Evolutionary conservation across 2,113 vertebrate genomes (phyloP).

Genomic region (Brachyistius frenatus): DNA sequence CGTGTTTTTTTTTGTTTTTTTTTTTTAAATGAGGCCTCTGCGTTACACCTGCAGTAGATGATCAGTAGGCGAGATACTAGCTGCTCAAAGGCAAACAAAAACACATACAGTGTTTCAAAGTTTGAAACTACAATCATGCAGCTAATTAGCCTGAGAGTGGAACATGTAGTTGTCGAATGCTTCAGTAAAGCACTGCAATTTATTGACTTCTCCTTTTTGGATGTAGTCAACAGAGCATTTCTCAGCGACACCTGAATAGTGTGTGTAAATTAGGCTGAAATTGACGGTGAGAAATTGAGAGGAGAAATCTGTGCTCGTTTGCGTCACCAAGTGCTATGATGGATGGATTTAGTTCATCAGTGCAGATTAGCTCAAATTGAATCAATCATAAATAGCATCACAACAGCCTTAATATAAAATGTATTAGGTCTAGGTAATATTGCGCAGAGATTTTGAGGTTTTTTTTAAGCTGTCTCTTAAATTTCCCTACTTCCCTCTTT

Average conservation of each 20-base stretch:
- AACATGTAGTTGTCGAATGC: slow-evolving; percentile 34
- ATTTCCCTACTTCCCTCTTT: not conserved
- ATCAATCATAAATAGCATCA: not conserved
- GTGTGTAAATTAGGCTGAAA: slow-evolving; percentile 11
- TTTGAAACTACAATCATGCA: slow-evolving; percentile 15
- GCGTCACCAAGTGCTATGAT: not conserved
- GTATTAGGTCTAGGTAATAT: not conserved
- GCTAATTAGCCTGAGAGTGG: not conserved
- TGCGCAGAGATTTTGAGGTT: not conserved
- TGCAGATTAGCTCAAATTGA: not conserved
- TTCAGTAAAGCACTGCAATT: not conserved
- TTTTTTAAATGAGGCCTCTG: slow-evolving; percentile 12
- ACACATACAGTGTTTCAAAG: slow-evolving; percentile 7
- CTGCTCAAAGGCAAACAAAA: slow-evolving; percentile 26
- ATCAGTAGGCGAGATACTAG: slow-evolving; percentile 1
- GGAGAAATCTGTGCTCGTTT: slow-evolving; percentile 11
- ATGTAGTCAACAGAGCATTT: slow-evolving; percentile 42
- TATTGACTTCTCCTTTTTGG: slow-evolving; percentile 3
- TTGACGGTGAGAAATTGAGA: slow-evolving; percentile 1
- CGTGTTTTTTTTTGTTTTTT: not conserved
- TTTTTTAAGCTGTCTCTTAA: not conserved
- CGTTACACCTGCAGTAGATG: not conserved
- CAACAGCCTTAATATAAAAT: not conserved
- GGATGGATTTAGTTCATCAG: not conserved
- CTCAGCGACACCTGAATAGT: slow-evolving; percentile 6